Conservation (phyloP, 2,113 vertebrate species). For the Oenanthe melanoleuca region DNA sequence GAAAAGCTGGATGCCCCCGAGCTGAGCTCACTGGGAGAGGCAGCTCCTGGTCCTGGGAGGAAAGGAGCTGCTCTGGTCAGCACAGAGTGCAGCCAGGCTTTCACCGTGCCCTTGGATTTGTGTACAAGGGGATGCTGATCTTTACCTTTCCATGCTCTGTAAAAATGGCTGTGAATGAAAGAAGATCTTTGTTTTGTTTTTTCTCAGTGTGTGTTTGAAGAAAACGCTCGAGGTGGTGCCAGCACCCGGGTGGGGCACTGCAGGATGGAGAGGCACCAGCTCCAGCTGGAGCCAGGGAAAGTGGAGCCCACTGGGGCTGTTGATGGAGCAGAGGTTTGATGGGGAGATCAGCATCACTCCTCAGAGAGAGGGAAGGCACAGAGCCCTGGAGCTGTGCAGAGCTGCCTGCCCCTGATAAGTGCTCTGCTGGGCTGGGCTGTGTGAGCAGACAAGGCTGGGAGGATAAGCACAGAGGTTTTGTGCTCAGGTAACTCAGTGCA, state of each 20-base stretch:
- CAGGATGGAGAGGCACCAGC: fast-evolving
- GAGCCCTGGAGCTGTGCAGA: background rate
- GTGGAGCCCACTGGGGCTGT: background rate
- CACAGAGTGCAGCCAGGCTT: background rate
- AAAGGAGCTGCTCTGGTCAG: background rate
- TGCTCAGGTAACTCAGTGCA: background rate
- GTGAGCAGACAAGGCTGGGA: conserved; percentile 3
- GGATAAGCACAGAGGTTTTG: background rate
- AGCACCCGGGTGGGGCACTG: background rate
- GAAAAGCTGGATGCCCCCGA: background rate
- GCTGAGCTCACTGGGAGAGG: background rate
- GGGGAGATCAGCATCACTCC: background rate
- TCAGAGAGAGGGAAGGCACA: background rate
- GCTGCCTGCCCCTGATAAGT: conserved; percentile 1
- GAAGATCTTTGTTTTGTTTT: background rate
- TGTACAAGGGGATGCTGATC: background rate
- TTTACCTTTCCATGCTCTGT: background rate
- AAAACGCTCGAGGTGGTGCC: background rate
- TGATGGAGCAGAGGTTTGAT: background rate
- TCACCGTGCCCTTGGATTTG: background rate
- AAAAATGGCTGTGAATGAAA: background rate
- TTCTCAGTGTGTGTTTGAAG: background rate
- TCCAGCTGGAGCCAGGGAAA: background rate
- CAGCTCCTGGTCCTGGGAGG: fast-evolving
- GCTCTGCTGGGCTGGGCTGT: background rate